Evolutionary conservation across 1,140 invertebrate genomes (phyloP).

Genomic region (Holcopasites calliopsidis): DNA sequence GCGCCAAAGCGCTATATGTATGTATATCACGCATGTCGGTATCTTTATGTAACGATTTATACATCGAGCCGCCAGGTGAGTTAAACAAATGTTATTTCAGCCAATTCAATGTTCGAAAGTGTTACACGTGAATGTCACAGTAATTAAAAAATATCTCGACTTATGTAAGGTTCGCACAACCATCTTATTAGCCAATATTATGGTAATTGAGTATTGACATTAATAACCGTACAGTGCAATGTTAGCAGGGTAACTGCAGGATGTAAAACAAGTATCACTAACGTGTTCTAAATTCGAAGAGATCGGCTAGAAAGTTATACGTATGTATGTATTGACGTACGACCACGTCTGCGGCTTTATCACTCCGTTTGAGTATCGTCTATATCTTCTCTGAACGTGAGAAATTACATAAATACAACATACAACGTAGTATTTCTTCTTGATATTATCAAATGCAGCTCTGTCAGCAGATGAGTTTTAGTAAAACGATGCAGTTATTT

Average conservation of each 20-base stretch:
- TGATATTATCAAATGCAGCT: background rate
- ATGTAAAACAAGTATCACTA: background rate
- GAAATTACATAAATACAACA: background rate
- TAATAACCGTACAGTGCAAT: background rate
- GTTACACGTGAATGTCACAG: background rate
- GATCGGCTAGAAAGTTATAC: background rate
- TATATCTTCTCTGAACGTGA: background rate
- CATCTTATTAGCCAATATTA: background rate
- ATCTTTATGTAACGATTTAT: constrained; percentile 24
- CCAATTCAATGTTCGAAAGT: background rate
- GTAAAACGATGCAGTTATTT: background rate
- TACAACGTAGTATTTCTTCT: background rate
- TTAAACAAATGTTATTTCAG: background rate
- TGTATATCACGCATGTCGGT: background rate
- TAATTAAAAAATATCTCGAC: background rate
- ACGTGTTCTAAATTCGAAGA: background rate
- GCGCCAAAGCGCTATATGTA: background rate
- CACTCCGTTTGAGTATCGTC: background rate
- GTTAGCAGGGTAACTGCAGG: background rate
- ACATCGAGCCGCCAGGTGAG: background rate
- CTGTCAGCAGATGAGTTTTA: background rate
- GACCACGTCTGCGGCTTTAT: background rate
- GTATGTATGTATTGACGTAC: too few relatives aligned
- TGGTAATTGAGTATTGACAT: background rate
- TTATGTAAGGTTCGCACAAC: background rate